Evolutionary conservation across 2,113 vertebrate genomes (phyloP).

Genomic region (Oplegnathus fasciatus): DNA sequence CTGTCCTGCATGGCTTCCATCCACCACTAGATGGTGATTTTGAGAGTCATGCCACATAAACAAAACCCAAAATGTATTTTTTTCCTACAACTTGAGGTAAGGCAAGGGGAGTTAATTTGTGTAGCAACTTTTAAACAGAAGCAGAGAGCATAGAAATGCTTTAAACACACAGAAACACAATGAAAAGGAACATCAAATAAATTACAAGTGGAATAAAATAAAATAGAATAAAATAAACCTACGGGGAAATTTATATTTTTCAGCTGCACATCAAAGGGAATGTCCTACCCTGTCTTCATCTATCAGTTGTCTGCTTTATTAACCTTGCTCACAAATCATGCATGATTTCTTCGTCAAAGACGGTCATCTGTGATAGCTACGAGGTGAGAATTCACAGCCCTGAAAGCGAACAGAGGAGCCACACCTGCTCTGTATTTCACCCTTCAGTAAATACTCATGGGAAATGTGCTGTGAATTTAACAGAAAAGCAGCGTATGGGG

Average conservation of each 20-base stretch:
- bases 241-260: neutral
- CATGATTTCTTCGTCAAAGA: neutral
- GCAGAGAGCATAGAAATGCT: neutral
- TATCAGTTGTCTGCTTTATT: neutral
- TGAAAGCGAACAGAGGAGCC: neutral
- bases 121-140: neutral
- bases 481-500: neutral
- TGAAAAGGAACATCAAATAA: neutral
- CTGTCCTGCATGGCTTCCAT: neutral
- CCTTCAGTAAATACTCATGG: neutral
- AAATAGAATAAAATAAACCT: neutral
- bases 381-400: neutral
- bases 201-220: neutral
- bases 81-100: neutral
- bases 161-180: neutral
- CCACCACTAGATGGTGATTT: conserved; percentile 57
- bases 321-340: neutral
- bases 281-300: neutral
- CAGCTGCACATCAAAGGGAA: neutral
- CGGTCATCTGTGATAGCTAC: neutral
- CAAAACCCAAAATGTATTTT: neutral
- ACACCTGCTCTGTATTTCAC: conserved; percentile 9
- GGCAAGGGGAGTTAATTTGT: neutral
- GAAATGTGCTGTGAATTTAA: neutral
- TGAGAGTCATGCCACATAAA: neutral